Base-by-base conservation (phyloP, 2,113 vertebrate species). In the Procavia capensis region DNA sequence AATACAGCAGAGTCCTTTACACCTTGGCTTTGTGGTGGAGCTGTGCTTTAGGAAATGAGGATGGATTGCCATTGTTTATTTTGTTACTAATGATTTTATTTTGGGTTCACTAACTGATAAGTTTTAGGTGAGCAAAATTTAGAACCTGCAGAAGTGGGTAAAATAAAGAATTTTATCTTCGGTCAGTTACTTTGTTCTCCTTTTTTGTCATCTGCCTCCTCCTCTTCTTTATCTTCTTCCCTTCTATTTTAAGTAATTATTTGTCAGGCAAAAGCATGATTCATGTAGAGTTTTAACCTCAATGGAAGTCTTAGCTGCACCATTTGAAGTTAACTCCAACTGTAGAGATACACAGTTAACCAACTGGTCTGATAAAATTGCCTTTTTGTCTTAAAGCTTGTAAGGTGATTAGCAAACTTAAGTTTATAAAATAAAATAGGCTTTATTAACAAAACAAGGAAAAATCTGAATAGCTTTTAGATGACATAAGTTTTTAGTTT, bases 211-310 rank as follows among this genome's bases (percentile, higher is more conserved):
- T 70, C 36, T 3, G 66, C 43, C 41, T 84, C 11, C 25, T 29
- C 22, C 50, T 78, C 66, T 14, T 63, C 47, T 47, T 91, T 5
- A 75, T 54, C 27, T 29, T 29, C 57, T 16, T 45, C 29, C 25
- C 19, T 36, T 31, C 19, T 93, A 80, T 41, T 74, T 89, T 79
- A 90, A 81, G 82, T 85, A 85, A 91, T 87, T 36, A 61, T 72
- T 84, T 94, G 36, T 0, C 16, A 76, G 79, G 47, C 50, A 41
- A 97, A 83, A 75, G 27, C 91, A 72, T 89, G 45, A 47, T 89
- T 95, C 47, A 43, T 4, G 41, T 45, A 91, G 89, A 97, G n/a
- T 93, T 96, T 97, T 97, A 94, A 97, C 92, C 78, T 97, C 97
- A 95, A 27, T 96, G 79, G 89, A 95, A 98, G 93, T 93, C 90